These are phyloP conservation scores for Anolis carolinensis DNA, from an alignment of 2,113 vertebrate genomes.

Conservation along the genomic window DNA sequence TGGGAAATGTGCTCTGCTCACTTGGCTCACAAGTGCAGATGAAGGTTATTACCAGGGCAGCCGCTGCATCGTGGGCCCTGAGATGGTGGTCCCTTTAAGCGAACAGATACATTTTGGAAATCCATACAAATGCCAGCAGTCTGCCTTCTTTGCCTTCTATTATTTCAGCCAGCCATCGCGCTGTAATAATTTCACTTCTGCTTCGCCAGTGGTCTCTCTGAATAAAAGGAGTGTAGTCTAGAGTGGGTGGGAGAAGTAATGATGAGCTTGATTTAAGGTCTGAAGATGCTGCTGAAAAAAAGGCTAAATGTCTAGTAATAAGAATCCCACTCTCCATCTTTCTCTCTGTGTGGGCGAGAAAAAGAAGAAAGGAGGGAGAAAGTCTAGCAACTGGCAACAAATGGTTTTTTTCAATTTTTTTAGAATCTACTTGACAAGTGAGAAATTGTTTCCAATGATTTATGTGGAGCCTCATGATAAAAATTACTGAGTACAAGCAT, in stretches of 20 bases:
- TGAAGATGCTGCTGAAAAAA: constrained; percentile 61
- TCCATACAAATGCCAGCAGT: constrained; percentile 80
- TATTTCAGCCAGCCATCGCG: constrained; percentile 79
- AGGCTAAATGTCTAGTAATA: constrained; percentile 74
- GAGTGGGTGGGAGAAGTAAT: constrained; percentile 35
- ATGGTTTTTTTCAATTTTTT: constrained; percentile 45
- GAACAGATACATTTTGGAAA: constrained; percentile 85
- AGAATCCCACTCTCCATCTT: constrained; percentile 8
- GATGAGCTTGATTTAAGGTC: constrained; percentile 65
- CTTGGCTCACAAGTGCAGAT: constrained; percentile 84
- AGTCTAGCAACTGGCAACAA: background rate
- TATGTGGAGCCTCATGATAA: constrained; percentile 60
- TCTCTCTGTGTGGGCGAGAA: background rate
- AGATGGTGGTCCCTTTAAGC: constrained; percentile 80
- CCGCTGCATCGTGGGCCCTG: constrained; percentile 70
- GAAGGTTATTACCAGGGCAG: constrained; percentile 82
- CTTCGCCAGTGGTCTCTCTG: constrained; percentile 80
- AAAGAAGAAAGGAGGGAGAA: constrained; percentile 6
- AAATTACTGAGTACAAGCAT: constrained; percentile 49
- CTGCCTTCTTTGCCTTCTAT: constrained; percentile 81
- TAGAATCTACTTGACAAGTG: constrained; percentile 53
- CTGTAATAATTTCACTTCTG: constrained; percentile 77
- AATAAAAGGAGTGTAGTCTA: constrained; percentile 63
- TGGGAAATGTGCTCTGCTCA: constrained; percentile 82
- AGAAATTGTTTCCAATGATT: constrained; percentile 59